These are phyloP conservation scores for Astropecten irregularis DNA, from an alignment of 53 echinoderm and acorn worm genomes.

Conservation along the genomic window DNA sequence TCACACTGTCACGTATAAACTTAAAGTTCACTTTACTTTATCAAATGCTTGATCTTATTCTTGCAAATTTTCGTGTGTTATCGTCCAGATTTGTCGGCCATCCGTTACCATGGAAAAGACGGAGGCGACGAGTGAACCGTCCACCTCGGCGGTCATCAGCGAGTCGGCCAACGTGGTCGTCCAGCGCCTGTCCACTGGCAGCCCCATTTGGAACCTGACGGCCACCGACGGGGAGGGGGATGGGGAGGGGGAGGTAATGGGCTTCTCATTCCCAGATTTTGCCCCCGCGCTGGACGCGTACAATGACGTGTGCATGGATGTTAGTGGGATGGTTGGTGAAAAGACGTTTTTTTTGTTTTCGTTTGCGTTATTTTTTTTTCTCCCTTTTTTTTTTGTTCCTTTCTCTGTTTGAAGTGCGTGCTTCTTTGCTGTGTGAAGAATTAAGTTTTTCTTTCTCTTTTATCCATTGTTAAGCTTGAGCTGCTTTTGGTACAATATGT, in stretches of 20 bases:
- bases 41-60: no score
- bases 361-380: background rate
- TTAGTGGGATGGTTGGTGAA: slow-evolving; percentile 51
- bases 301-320: slow-evolving; percentile 37
- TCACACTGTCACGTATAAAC: no score
- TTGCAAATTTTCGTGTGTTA: no score
- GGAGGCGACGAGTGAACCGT: background rate
- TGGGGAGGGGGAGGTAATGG: slow-evolving; percentile 72
- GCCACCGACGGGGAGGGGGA: slow-evolving; percentile 73
- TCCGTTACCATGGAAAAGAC: slow-evolving; percentile 41
- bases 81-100: no score
- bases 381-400: background rate
- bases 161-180: slow-evolving; percentile 93
- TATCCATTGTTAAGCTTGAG: background rate
- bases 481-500: no score
- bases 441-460: background rate
- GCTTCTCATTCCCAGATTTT: slow-evolving; percentile 19
- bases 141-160: slow-evolving; percentile 67
- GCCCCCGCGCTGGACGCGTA: slow-evolving; percentile 1
- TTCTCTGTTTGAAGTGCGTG: background rate
- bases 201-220: slow-evolving; percentile 91
- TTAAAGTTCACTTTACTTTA: no score
- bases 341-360: slow-evolving; percentile 30
- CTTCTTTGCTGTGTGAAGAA: background rate
- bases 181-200: slow-evolving; percentile 76